These are phyloP conservation scores for Leptinotarsa tumamoca DNA, from an alignment of 2,888 invertebrate species.

Conservation along the genomic window DNA sequence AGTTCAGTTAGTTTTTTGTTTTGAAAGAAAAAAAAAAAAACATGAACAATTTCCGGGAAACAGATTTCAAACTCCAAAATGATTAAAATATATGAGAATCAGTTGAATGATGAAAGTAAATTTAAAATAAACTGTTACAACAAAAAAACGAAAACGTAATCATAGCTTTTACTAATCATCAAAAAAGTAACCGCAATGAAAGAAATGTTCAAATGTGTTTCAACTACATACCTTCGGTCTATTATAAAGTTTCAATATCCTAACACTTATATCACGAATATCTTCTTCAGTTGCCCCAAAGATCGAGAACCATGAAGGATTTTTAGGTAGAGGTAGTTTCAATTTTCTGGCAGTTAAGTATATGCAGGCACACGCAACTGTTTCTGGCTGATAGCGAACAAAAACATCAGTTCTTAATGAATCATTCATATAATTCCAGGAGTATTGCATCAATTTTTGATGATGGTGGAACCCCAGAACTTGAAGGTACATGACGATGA, in stretches of 20 bases:
- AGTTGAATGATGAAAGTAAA: no score
- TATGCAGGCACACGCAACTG: slow-evolving; percentile 99
- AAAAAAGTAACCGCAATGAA: not conserved
- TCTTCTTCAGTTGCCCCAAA: slow-evolving; percentile 88
- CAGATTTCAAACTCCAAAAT: no score
- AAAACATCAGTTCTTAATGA: slow-evolving; percentile 97
- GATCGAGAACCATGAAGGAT: slow-evolving; percentile 90
- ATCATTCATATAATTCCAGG: slow-evolving; percentile 99
- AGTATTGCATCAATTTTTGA: slow-evolving; percentile 90
- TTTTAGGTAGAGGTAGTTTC: slow-evolving; percentile 85
- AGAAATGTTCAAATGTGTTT: no score
- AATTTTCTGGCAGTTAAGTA: slow-evolving; percentile 92
- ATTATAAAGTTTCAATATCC: slow-evolving; percentile 86
- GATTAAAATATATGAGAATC: no score
- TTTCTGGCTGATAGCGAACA: slow-evolving; percentile 94
- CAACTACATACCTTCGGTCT: slow-evolving; percentile 76
- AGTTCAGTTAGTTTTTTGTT: no score
- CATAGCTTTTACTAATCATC: no score
- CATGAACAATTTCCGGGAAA: no score
- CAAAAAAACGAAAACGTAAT: no score
- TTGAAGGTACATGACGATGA: slow-evolving; percentile 95
- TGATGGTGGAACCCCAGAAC: slow-evolving; percentile 90
- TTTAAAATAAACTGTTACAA: no score
- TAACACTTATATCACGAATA: slow-evolving; percentile 84
- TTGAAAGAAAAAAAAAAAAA: no score